These are phyloP conservation scores for Idaea dimidiata DNA, from an alignment of 2,888 invertebrate species.

Conservation along the genomic window DNA sequence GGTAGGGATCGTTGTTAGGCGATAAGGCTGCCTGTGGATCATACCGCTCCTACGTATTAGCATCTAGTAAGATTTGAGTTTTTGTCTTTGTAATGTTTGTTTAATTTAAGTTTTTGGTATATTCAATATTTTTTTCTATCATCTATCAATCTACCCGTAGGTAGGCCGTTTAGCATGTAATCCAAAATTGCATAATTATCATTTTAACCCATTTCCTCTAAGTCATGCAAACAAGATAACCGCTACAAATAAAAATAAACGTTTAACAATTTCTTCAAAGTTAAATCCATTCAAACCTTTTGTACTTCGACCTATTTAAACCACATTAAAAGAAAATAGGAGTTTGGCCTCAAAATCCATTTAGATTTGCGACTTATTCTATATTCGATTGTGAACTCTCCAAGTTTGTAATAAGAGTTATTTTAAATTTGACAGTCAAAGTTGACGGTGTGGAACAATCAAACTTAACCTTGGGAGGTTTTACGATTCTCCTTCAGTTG, in stretches of 20 bases:
- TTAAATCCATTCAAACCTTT: slow-evolving; percentile 48
- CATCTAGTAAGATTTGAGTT: too few species aligned
- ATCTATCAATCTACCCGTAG: too few species aligned
- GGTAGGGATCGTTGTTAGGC: too few species aligned
- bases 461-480: slow-evolving; percentile 66
- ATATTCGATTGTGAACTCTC: slow-evolving; percentile 1
- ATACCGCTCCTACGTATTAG: too few species aligned
- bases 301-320: slow-evolving; percentile 63
- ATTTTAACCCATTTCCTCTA: neutral
- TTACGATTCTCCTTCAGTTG: slow-evolving; percentile 60
- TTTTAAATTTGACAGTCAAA: slow-evolving; percentile 3
- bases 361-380: slow-evolving; percentile 38
- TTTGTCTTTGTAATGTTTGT: too few species aligned
- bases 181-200: neutral
- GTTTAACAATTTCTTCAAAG: slow-evolving; percentile 29
- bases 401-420: neutral
- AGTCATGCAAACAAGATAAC: neutral
- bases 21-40: too few species aligned
- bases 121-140: too few species aligned
- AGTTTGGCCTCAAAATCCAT: slow-evolving; percentile 61
- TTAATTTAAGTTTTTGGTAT: too few species aligned
- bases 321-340: slow-evolving; percentile 56
- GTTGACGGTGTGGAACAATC: slow-evolving; percentile 54
- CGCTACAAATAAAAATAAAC: neutral
- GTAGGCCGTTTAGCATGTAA: too few species aligned